Evolutionary conservation across 1,140 invertebrate genomes (phyloP), one percentile per base, ranked within the genome.

Genomic region (Zaprionus ghesquierei): DNA sequence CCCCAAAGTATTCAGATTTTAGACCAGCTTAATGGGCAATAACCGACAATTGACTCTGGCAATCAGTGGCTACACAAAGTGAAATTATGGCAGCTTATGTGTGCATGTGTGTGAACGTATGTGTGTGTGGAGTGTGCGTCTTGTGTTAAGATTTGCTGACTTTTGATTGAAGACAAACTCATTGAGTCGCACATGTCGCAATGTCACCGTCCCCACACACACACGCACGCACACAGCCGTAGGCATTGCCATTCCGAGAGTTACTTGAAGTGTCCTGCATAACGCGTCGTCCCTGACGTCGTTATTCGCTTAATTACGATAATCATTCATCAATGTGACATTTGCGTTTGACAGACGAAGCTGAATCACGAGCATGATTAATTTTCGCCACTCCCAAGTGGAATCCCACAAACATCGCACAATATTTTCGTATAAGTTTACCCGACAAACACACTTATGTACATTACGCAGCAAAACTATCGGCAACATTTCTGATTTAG

Each of bases 271-370:
- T 35, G 50, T 71, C 55, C 51, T 58, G 61, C n/a, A n/a, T n/a
- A n/a, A 66, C 31, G 53, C 53, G 27, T 35, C 13, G 35, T 74
- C 74, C 63, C 70, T 49, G 44, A 69, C 33, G 33, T 85, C 70
- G 82, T 87, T 81, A 87, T 81, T 41, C 75, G 66, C 84, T 87
- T 87, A 87, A 87, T 87, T 87, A 75, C 82, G 82, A 69, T 87
- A 87, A 87, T 87, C 82, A 87, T 87, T 79, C 82, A 87, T 87
- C 82, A 87, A 87, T 87, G 82, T 87, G 82, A 87, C 82, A 87
- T 82, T 87, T 87, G 82, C 54, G 82, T 87, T 82, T 82, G 82
- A 87, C 82, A 87, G 68, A 74, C 51, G 35, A 29, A 79, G 82
- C 82, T 87, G 82, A 87, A 82, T 87, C 82, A 87, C 75, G 69